Conservation (phyloP, 2,113 vertebrate species). For the Phaethornis superciliosus region DNA sequence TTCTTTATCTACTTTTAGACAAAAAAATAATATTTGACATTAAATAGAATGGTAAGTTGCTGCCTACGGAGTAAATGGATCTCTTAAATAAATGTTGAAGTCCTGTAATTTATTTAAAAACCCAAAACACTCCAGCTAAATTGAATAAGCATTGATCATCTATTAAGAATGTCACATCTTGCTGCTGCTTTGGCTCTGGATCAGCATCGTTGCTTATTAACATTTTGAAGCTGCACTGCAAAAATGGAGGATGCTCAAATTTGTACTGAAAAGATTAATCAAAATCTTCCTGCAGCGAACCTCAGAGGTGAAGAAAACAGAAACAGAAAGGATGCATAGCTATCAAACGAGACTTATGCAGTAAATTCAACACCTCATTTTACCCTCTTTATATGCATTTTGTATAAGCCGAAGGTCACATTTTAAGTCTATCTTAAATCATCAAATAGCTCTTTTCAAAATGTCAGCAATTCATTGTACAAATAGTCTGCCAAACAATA, state of each 20-base stretch:
- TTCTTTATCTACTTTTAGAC: background rate
- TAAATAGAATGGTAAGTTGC: background rate
- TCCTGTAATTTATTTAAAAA: background rate
- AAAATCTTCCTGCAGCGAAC: background rate
- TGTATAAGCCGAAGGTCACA: background rate
- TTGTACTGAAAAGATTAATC: background rate
- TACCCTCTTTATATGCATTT: background rate
- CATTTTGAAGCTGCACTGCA: background rate
- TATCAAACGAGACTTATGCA: background rate
- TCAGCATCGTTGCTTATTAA: background rate
- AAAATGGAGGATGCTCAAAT: background rate
- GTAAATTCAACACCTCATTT: background rate
- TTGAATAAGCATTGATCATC: background rate
- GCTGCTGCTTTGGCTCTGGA: background rate
- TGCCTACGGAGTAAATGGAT: background rate
- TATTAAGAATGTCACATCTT: background rate
- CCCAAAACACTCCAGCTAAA: background rate
- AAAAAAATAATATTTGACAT: background rate
- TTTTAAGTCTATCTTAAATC: background rate
- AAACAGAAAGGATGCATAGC: background rate
- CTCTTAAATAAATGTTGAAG: background rate
- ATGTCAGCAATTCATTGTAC: background rate
- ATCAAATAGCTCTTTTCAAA: conserved; percentile 12
- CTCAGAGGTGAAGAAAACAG: background rate
- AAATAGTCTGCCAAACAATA: background rate